Evolutionary conservation across 2,888 invertebrate genomes (phyloP), one percentile per base, ranked within the genome.

Genomic region (Cantharis rufa): DNA sequence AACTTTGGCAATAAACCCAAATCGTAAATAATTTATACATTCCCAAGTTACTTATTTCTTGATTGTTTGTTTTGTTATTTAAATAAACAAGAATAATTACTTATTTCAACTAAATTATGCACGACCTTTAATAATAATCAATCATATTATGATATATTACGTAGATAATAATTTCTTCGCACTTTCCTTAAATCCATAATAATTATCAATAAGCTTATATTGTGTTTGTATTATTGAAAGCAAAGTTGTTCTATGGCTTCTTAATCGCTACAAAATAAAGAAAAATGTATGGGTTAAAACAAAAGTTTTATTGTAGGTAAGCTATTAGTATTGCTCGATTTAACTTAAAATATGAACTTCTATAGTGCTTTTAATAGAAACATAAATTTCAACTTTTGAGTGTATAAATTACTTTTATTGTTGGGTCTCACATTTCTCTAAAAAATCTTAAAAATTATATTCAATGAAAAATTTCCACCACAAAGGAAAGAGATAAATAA

Each of bases 1-100:
- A 70, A 71, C 66, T 71, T 63, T 32, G 21, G 69, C 69, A 72
- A 63, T 72, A 69, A 75, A 71, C 75, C 18, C 16, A 48, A 48
- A 48, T 48, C 48, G 48, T 48, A 48, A 48, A 48, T 48, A 48
- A 48, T 48, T 48, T 48, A 48, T 48, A 48, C 48, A 48, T 48
- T 48, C 48, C 48, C n/a, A 48, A 48, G n/a, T 48, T 48, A n/a
- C n/a, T 48, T 48, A 48, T n/a, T n/a, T 48, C 32, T 48, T n/a
- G 48, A 48, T 48, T n/a, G 48, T n/a, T 48, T 48, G n/a, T 48
- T n/a, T 48, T 48, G n/a, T 48, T 48, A 48, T 48, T 48, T n/a
- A 48, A 48, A 48, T 32, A n/a, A 13, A n/a, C n/a, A 48, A 48
- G 7, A 48, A 1, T 48, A n/a, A n/a, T 24, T 24, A 24, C 9